A percentile compares a stretch with the other conserved stretches of the same genome.
phyloP scores from a whole-genome alignment of 2,888 invertebrate species.

The Phengaris alcon region DNA sequence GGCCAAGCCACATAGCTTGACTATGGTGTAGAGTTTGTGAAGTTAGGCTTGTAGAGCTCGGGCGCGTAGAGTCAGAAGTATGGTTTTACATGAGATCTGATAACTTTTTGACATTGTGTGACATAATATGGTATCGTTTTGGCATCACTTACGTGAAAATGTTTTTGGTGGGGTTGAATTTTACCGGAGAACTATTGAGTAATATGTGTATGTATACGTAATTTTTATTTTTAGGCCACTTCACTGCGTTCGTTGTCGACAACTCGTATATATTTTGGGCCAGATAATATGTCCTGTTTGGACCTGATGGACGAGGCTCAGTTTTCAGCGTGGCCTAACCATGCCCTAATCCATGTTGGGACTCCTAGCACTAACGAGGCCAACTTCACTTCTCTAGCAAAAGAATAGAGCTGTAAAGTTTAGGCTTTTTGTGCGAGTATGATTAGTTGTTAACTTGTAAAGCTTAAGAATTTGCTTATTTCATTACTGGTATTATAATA shows the following conservation, averaged over 20 bases:
- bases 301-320: constrained; percentile 54
- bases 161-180: background rate
- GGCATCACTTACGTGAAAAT: too few relatives aligned
- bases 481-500: too few relatives aligned
- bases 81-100: too few relatives aligned
- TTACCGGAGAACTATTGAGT: background rate
- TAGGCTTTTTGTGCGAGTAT: background rate
- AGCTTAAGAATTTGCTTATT: too few relatives aligned
- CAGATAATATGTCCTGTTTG: constrained; percentile 51
- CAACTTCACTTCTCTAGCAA: constrained; percentile 54
- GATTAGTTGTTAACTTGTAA: background rate
- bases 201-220: background rate
- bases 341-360: constrained; percentile 56
- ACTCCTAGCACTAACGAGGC: constrained; percentile 55
- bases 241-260: constrained; percentile 65
- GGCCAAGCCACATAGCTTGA: too few relatives aligned
- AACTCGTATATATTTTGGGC: constrained; percentile 46
- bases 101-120: too few relatives aligned
- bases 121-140: too few relatives aligned
- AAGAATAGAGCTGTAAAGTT: constrained; percentile 40
- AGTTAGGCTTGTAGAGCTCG: too few relatives aligned
- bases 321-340: constrained; percentile 53
- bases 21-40: too few relatives aligned
- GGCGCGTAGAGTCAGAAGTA: too few relatives aligned
- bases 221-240: constrained; percentile 51